Evolutionary conservation across 1,140 invertebrate species (phyloP).

Genomic region (Scaptodrosophila lebanonensis): DNA sequence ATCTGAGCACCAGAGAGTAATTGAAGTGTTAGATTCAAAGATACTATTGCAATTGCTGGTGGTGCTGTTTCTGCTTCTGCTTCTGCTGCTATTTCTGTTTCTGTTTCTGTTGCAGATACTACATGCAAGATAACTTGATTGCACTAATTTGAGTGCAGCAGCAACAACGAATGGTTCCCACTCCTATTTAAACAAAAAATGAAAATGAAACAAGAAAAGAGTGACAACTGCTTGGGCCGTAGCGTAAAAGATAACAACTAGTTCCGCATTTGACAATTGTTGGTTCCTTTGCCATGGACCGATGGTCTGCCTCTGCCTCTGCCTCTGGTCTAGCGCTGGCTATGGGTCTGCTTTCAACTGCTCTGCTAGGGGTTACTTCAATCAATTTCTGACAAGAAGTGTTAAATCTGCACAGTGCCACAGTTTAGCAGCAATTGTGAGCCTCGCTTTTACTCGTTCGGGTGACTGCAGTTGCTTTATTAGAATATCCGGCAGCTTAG

Average conservation of each 20-base stretch:
- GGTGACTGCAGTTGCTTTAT: conserved; percentile 55
- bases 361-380: conserved; percentile 69
- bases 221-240: conserved; percentile 23
- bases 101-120: conserved; percentile 38
- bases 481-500: conserved; percentile 74
- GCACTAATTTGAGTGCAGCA: conserved; percentile 67
- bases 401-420: conserved; percentile 68
- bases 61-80: not conserved
- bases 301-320: conserved; percentile 22
- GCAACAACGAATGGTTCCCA: conserved; percentile 49
- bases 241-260: conserved; percentile 26
- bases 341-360: conserved; percentile 34
- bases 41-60: conserved; percentile 64
- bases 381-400: conserved; percentile 76
- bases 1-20: too few relatives aligned
- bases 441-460: conserved; percentile 4
- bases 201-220: too few relatives aligned
- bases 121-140: conserved; percentile 74
- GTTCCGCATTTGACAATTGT: conserved; percentile 68
- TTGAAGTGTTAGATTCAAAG: conserved; percentile 74
- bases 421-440: conserved; percentile 43
- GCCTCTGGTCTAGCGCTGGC: conserved; percentile 2
- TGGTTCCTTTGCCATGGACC: conserved; percentile 47
- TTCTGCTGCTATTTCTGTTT: too few relatives aligned
- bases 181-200: conserved; percentile 40